These are phyloP conservation scores for Amyelois transitella DNA, from an alignment of 1,140 invertebrate genomes.

Conservation along the genomic window DNA sequence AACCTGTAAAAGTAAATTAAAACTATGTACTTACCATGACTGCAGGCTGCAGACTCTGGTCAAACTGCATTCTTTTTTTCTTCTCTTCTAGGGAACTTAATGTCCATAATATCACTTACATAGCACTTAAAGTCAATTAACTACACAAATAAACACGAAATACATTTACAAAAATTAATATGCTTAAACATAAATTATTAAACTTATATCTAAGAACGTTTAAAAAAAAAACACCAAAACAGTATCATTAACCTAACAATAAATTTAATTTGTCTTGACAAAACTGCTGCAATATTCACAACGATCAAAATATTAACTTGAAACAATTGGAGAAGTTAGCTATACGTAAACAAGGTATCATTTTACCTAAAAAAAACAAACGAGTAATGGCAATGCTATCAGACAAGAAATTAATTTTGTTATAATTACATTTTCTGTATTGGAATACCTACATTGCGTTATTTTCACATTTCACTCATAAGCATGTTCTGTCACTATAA, in stretches of 20 bases:
- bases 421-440: constrained; percentile 26
- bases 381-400: constrained; percentile 23
- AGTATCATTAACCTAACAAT: background rate
- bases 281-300: constrained; percentile 26
- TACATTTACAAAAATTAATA: too few species aligned
- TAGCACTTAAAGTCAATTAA: background rate
- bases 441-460: constrained; percentile 58
- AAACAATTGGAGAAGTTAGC: constrained; percentile 6
- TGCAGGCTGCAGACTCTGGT: background rate
- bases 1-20: too few species aligned
- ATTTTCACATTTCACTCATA: constrained; percentile 62
- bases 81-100: background rate
- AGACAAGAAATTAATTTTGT: constrained; percentile 30
- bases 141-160: background rate
- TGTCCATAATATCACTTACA: background rate
- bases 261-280: constrained; percentile 41
- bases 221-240: background rate
- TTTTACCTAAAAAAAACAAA: constrained; percentile 31
- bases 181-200: background rate
- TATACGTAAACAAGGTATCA: constrained; percentile 27
- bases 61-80: background rate
- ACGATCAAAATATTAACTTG: constrained; percentile 7
- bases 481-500: constrained; percentile 35
- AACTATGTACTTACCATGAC: background rate
- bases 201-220: background rate